Evolutionary conservation across 1,140 invertebrate genomes (phyloP).

Genomic region (Hylaeus anthracinus): DNA sequence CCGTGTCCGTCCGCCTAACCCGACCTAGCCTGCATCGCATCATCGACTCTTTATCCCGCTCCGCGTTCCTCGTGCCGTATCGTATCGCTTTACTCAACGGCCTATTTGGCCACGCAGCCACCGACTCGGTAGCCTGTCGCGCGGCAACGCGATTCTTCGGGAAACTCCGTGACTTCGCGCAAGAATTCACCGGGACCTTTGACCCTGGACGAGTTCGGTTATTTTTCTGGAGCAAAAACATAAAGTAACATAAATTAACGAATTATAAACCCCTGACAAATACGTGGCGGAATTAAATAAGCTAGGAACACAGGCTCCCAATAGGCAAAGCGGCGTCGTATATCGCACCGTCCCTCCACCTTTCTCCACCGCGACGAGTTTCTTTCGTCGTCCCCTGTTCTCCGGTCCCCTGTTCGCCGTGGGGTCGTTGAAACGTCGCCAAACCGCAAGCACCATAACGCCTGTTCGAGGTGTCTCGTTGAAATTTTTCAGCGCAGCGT

Average conservation of each 20-base stretch:
- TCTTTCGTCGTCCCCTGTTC: constrained; percentile 59
- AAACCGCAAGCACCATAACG: constrained; percentile 68
- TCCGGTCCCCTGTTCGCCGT: constrained; percentile 11
- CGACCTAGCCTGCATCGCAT: neutral
- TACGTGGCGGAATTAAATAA: too few relatives aligned
- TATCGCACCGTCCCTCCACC: too few relatives aligned
- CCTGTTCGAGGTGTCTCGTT: constrained; percentile 27
- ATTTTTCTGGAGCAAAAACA: too few relatives aligned
- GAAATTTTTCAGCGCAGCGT: constrained; percentile 58
- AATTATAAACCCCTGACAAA: too few relatives aligned
- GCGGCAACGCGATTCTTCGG: too few relatives aligned
- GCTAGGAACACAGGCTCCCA: too few relatives aligned
- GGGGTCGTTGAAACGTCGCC: constrained; percentile 70
- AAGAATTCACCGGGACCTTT: too few relatives aligned
- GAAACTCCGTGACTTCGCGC: too few relatives aligned
- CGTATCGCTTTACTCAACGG: constrained; percentile 46
- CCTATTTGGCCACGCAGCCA: constrained; percentile 5
- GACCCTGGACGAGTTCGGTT: too few relatives aligned
- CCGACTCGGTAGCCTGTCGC: too few relatives aligned
- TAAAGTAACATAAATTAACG: too few relatives aligned
- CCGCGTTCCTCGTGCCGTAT: constrained; percentile 18
- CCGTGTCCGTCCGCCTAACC: neutral
- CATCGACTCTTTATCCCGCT: constrained; percentile 12
- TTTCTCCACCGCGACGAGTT: constrained; percentile 23
- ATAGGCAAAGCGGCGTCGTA: too few relatives aligned